Base-by-base conservation (phyloP, 2,888 invertebrate genomes). In the Tanypteryx hageni region DNA sequence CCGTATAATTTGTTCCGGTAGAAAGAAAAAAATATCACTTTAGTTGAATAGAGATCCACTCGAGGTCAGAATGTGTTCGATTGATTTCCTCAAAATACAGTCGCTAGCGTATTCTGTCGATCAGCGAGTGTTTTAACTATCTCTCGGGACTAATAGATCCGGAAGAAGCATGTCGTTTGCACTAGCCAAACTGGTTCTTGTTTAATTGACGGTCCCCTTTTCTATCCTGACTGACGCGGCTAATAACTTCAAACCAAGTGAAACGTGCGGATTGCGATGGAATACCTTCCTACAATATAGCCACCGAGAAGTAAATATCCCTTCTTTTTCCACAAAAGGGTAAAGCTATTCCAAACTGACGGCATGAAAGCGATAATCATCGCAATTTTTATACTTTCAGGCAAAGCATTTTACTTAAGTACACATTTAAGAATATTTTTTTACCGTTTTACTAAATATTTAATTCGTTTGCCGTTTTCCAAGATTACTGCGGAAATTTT, bases 231-330 rank as follows among this genome's bases (percentile, higher is more conserved):
- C 64, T 44, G 44, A 89, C 64, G 89, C 27, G 31, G 16, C 31
- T 64, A 64, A 86, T 86, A 61, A 61, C 57, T 22, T 86, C 27
- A 18, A 31, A 57, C 18, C n/a, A 83, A 86, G 18, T 31, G 61
- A 31, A 64, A 31, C 10, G 18, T 31, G 27, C 16, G 31, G 10
- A 27, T 27, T 44, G 89, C 56, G 61, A 89, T 16, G 44, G 64
- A 89, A 68, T 68, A 64, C 89, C 61, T 86, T 86, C 86, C 89
- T 14, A 89, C 31, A 89, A 89, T n/a, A 44, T n/a, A 64, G 64
- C 18, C 68, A 68, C 7, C 2, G 11, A 76, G 27, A 27, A 27
- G 68, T 7, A n/a, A 68, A n/a, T n/a, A 4, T n/a, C 68, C n/a
- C n/a, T 22, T 68, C 76, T 22, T 76, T n/a, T 44, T 11, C 27